These are phyloP conservation scores for Prietella phreatophila DNA, from an alignment of 2,113 vertebrate species.

Conservation along the genomic window DNA sequence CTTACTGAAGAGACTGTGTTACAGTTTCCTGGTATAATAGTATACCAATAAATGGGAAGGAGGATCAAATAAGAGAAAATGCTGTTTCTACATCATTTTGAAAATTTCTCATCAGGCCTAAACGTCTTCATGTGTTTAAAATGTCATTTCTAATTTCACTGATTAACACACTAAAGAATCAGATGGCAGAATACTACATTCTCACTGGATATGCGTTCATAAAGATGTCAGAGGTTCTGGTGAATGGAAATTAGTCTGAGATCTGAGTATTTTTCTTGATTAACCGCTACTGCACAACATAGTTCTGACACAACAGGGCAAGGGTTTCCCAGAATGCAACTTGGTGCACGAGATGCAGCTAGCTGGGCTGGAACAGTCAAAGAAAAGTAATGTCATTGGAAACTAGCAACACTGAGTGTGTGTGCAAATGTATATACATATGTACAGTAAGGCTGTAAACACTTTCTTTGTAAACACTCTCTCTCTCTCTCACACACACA, in stretches of 20 bases:
- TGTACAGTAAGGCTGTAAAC: conserved; percentile 52
- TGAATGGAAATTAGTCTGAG: not conserved
- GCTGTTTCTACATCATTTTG: not conserved
- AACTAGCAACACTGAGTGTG: conserved; percentile 2
- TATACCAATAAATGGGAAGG: not conserved
- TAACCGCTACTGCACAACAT: not conserved
- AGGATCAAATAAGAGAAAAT: not conserved
- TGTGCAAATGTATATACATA: not conserved
- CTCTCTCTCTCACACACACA: not conserved
- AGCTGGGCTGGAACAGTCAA: conserved; percentile 25
- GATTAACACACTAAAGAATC: not conserved
- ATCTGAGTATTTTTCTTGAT: not conserved
- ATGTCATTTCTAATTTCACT: not conserved
- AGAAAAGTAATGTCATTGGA: not conserved
- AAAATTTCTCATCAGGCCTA: not conserved
- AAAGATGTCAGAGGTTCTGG: not conserved
- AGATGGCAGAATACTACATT: not conserved
- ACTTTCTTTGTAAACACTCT: conserved; percentile 9
- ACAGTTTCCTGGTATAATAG: not conserved
- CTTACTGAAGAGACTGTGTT: not conserved
- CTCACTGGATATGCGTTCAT: not conserved
- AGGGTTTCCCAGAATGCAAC: conserved; percentile 38
- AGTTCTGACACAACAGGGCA: not conserved
- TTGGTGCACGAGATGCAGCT: not conserved
- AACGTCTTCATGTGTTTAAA: not conserved